phyloP scores from a whole-genome alignment of 2,888 invertebrate genomes.

The Biston stratarius region DNA sequence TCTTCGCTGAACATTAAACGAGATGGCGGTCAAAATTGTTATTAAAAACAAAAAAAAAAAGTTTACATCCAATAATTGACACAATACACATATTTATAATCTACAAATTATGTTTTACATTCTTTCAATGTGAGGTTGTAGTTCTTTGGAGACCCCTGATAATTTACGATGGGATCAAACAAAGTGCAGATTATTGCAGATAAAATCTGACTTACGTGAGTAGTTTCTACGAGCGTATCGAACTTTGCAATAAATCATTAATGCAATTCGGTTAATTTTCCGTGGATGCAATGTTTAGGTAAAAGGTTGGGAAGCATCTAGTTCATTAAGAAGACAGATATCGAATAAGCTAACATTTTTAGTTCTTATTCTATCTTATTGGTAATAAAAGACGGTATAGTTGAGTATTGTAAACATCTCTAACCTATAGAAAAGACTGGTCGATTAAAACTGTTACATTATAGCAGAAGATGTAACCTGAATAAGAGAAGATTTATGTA shows the following conservation, averaged over 20 bases:
- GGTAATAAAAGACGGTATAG: too few relatives aligned
- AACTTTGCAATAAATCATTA: neutral
- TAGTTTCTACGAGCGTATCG: slow-evolving; percentile 1
- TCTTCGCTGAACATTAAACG: too few relatives aligned
- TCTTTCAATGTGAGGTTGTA: slow-evolving; percentile 16
- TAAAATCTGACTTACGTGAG: slow-evolving; percentile 16
- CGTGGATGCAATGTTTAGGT: neutral
- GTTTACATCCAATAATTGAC: too few relatives aligned
- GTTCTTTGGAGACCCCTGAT: slow-evolving; percentile 31
- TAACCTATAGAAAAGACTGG: neutral
- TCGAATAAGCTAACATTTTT: neutral
- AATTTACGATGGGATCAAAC: slow-evolving; percentile 30
- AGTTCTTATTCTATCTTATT: too few relatives aligned
- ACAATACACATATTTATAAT: too few relatives aligned
- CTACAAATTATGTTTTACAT: neutral
- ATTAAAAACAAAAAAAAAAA: too few relatives aligned
- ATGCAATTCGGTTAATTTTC: slow-evolving; percentile 4
- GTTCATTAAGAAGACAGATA: neutral
- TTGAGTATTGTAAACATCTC: too few relatives aligned
- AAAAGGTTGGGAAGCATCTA: neutral
- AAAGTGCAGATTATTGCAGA: slow-evolving; percentile 24
- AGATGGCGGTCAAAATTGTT: too few relatives aligned
- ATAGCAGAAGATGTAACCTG: too few relatives aligned
- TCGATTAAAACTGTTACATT: too few relatives aligned
- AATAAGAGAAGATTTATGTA: too few relatives aligned